phyloP scores from a whole-genome alignment of 2,888 invertebrate species.

The Acronicta alni region DNA sequence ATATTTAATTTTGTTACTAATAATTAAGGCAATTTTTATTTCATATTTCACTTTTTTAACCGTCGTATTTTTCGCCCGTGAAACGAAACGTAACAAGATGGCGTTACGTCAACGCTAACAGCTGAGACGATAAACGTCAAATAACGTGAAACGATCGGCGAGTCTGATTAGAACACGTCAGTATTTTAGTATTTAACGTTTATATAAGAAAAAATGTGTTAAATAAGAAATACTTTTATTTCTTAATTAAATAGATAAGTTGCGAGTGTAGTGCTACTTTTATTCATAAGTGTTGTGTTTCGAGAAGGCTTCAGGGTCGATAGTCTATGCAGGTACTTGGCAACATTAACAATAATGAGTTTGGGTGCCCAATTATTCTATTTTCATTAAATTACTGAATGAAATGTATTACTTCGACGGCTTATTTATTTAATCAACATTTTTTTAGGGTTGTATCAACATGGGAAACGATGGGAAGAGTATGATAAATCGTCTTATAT shows the following conservation, averaged over 20 bases:
- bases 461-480: conserved; percentile 61
- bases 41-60: neutral
- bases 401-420: conserved; percentile 36
- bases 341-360: conserved; percentile 19
- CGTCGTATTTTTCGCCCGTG: conserved; percentile 25
- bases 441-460: conserved; percentile 65
- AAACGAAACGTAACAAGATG: conserved; percentile 67
- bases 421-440: conserved; percentile 34
- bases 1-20: neutral
- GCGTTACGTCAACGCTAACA: conserved; percentile 59
- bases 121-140: conserved; percentile 66
- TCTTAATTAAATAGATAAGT: conserved; percentile 27
- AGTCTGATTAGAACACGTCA: conserved; percentile 81
- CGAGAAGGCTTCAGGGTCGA: conserved; percentile 51
- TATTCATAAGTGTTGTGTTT: conserved; percentile 41
- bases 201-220: conserved; percentile 54
- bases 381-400: conserved; percentile 51
- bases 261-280: conserved; percentile 17
- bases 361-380: conserved; percentile 18
- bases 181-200: conserved; percentile 70
- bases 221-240: conserved; percentile 33
- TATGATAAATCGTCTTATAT: conserved; percentile 41
- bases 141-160: conserved; percentile 57
- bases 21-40: neutral
- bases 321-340: conserved; percentile 56